These are phyloP conservation scores for Agapornis canus DNA, from an alignment of 2,797 vertebrate genomes.

Conservation along the genomic window DNA sequence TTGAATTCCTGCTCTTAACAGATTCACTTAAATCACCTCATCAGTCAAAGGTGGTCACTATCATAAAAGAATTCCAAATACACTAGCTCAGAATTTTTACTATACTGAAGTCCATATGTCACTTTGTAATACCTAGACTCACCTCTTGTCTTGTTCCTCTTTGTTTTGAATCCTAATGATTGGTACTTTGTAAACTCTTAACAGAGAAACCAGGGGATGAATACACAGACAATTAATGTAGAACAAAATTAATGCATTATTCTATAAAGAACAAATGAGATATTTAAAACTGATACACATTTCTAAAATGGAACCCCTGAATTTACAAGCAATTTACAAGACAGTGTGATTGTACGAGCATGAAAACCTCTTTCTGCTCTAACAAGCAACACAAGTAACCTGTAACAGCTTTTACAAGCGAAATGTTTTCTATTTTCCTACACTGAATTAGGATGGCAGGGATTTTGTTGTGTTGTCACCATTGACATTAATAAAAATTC, in stretches of 20 bases:
- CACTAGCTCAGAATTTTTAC: background rate
- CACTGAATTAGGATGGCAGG: conserved; percentile 13
- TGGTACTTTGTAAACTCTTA: background rate
- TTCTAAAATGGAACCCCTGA: background rate
- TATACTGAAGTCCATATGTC: background rate
- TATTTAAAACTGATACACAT: background rate
- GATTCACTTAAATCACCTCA: background rate
- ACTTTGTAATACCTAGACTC: background rate
- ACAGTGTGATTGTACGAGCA: background rate
- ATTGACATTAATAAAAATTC: background rate
- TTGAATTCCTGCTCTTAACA: background rate
- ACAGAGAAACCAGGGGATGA: background rate
- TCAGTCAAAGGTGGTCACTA: background rate
- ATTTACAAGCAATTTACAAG: conserved; percentile 2
- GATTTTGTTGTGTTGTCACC: background rate
- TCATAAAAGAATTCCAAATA: background rate
- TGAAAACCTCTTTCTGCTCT: background rate
- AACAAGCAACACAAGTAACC: background rate
- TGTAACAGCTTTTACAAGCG: background rate
- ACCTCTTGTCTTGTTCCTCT: background rate
- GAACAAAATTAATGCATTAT: background rate
- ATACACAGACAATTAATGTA: background rate
- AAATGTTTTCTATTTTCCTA: conserved; percentile 31
- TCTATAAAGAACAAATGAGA: background rate
- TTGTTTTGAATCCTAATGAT: background rate